Evolutionary conservation across 2,888 invertebrate genomes (phyloP), one percentile per base, ranked within the genome.

Genomic region (Fragum fragum): DNA sequence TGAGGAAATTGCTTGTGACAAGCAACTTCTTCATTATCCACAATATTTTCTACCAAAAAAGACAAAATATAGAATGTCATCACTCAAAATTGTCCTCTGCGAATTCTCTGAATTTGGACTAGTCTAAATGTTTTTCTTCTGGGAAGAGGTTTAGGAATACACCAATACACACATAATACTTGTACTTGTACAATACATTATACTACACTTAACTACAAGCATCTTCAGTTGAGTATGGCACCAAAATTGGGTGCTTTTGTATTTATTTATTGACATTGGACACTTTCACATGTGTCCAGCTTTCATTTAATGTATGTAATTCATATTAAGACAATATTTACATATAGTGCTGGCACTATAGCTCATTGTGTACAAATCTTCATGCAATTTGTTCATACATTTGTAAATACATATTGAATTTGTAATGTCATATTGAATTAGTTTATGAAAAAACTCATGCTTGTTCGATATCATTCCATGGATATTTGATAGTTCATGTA

Each of bases 261-360:
- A 9, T 39, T 6, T 39, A 9, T 9, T 39, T 14, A 39, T 39
- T 39, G 7, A 39, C 39, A 39, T 39, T 39, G 39, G 7, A 47
- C n/a, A 47, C 14, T 9, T 9, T 47, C 47, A 47, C 14, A 47
- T 47, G 47, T 47, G 47, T 47, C 7, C n/a, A 36, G 9, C 9
- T 3, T 36, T 6, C 9, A 36, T 36, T 3, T 9, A 9, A 47
- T 14, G 16, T 47, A 47, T 47, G 47, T 47, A 16, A 18, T 9
- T 14, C 16, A 47, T 47, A 47, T 47, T 5, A 47, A 42, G 36
- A 42, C 7, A 39, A 66, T 66, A 42, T 66, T 42, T 66, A 66
- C 66, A 66, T 39, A 66, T 42, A 66, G 66, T 66, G 66, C 66
- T 66, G 66, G 66, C 66, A 66, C 66, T 66, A 66, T 66, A 66